phyloP scores from a whole-genome alignment of 2,797 vertebrate species.

The Geotrypetes seraphini region DNA sequence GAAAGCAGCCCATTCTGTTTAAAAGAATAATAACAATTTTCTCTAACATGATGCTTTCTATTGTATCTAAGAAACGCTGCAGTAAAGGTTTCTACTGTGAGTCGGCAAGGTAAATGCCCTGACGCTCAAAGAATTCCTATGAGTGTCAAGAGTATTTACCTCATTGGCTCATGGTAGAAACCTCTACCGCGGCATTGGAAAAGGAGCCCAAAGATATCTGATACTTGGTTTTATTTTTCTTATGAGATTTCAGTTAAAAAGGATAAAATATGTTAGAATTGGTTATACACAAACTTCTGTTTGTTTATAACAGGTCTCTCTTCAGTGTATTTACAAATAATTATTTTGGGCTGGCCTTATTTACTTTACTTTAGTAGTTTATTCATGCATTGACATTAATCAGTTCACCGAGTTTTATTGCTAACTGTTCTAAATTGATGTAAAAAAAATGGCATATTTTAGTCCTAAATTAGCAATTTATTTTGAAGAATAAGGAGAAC shows the following conservation, averaged over 20 bases:
- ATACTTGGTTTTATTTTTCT: too few relatives aligned
- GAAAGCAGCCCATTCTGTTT: too few relatives aligned
- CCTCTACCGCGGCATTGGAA: too few relatives aligned
- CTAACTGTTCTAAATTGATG: constrained; percentile 20
- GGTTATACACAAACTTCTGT: constrained; percentile 6
- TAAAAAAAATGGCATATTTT: constrained; percentile 44
- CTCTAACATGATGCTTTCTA: too few relatives aligned
- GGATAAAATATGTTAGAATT: constrained; percentile 7
- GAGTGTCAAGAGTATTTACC: too few relatives aligned
- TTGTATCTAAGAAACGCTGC: too few relatives aligned
- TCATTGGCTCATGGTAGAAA: too few relatives aligned
- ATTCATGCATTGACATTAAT: constrained; percentile 14
- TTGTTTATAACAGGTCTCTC: constrained; percentile 4
- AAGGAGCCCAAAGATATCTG: too few relatives aligned
- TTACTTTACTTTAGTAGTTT: constrained; percentile 3
- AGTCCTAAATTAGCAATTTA: constrained; percentile 51
- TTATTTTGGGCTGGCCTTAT: constrained; percentile 5
- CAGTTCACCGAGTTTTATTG: constrained; percentile 27
- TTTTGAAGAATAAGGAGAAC: constrained; percentile 40
- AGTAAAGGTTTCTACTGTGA: too few relatives aligned
- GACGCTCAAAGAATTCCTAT: too few relatives aligned
- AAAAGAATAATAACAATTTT: too few relatives aligned
- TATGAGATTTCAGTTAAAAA: constrained; percentile 22
- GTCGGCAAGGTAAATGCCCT: too few relatives aligned
- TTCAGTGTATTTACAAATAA: background rate